These are phyloP conservation scores for Tenthredo notha DNA, from an alignment of 2,888 invertebrate genomes.

Conservation along the genomic window DNA sequence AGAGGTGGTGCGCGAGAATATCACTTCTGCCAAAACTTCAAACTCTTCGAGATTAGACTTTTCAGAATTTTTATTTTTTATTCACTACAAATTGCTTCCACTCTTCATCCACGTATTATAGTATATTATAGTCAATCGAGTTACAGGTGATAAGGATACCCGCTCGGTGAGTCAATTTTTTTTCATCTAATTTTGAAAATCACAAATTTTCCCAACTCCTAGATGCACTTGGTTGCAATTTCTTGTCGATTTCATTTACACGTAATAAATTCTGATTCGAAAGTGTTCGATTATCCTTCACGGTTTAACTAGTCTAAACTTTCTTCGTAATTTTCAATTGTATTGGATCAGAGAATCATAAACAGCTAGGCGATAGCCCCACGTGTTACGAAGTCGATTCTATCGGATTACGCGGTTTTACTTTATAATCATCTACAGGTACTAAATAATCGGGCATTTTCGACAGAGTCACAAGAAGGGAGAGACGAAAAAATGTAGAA, in stretches of 20 bases:
- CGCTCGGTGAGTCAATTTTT: not conserved
- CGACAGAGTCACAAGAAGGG: not conserved
- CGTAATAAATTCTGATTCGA: not conserved
- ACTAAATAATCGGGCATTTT: not conserved
- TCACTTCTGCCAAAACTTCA: not conserved
- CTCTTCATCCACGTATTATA: not conserved
- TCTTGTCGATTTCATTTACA: not conserved
- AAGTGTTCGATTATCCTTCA: not conserved
- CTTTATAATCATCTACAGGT: not conserved
- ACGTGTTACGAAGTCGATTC: slow-evolving; percentile 16
- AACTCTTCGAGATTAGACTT: not conserved
- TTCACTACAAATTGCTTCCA: not conserved
- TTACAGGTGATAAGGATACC: not conserved
- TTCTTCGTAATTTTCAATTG: not conserved
- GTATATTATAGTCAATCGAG: not conserved
- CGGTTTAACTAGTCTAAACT: not conserved
- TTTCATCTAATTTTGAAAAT: not conserved
- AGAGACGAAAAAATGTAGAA: not conserved
- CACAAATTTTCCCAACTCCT: not conserved
- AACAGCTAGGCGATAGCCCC: not conserved
- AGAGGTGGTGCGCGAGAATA: slow-evolving; percentile 37
- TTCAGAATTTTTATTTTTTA: not conserved
- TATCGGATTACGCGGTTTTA: not conserved
- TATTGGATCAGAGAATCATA: not conserved
- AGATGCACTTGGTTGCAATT: not conserved